These are phyloP conservation scores for Adelognathus sp. DNA, from an alignment of 2,888 invertebrate species.

Conservation along the genomic window DNA sequence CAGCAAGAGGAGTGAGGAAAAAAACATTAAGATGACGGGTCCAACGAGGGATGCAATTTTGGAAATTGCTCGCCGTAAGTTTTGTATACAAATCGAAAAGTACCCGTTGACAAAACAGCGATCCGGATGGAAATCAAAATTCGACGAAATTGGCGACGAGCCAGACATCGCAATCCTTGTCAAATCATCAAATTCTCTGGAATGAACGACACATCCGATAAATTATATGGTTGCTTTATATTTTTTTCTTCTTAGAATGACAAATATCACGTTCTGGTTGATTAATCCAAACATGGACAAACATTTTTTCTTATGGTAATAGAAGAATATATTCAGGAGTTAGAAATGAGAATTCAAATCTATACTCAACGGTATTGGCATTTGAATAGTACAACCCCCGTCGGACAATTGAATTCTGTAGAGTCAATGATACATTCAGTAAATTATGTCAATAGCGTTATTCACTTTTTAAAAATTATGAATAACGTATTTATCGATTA, in stretches of 20 bases:
- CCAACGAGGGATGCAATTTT: slow-evolving; percentile 41
- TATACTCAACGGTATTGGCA: slow-evolving; percentile 40
- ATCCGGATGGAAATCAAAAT: slow-evolving; percentile 43
- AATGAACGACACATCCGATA: background rate
- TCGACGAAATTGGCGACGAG: slow-evolving; percentile 33
- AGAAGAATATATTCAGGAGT: no score
- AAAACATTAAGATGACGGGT: slow-evolving; percentile 47
- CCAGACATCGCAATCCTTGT: slow-evolving; percentile 31
- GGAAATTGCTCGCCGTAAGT: slow-evolving; percentile 12
- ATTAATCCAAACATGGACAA: no score
- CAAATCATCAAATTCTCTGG: background rate
- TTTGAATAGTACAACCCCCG: slow-evolving; percentile 32
- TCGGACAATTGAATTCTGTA: background rate
- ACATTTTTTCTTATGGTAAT: no score
- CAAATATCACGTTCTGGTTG: no score
- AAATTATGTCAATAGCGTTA: background rate
- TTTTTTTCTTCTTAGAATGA: no score
- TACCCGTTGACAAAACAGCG: background rate
- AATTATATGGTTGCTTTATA: no score
- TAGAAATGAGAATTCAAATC: slow-evolving; percentile 40
- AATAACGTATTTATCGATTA: no score
- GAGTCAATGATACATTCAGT: background rate
- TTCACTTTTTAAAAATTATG: no score
- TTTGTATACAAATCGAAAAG: slow-evolving; percentile 31
- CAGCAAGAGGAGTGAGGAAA: slow-evolving; percentile 58